Evolutionary conservation across 2,888 invertebrate species (phyloP).

Genomic region (Drosophila atroscutellata): DNA sequence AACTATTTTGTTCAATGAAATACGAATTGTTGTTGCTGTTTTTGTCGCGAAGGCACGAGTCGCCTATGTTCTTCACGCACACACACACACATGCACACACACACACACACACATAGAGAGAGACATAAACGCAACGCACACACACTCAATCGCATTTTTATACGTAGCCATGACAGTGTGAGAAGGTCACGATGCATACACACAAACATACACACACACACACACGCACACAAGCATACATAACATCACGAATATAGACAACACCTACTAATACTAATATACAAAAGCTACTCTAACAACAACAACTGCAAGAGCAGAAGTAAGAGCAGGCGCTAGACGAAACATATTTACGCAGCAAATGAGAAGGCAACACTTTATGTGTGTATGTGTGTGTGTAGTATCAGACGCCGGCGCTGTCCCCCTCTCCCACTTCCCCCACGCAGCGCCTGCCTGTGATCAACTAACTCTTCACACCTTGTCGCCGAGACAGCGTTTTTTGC

Average conservation of each 20-base stretch:
- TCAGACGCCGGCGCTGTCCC: conserved; percentile 66
- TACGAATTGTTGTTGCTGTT: conserved; percentile 48
- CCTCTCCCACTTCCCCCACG: not conserved
- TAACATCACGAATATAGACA: conserved; percentile 36
- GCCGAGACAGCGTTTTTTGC: conserved; percentile 11
- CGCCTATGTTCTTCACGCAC: conserved; percentile 72
- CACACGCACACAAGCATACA: conserved; percentile 12
- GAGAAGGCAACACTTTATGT: conserved; percentile 34
- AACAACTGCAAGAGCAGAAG: conserved; percentile 31
- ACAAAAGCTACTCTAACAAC: conserved; percentile 42
- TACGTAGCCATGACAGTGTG: conserved; percentile 84
- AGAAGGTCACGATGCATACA: conserved; percentile 83
- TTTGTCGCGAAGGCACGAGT: conserved; percentile 60
- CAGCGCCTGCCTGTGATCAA: conserved; percentile 32
- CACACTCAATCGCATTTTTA: conserved; percentile 61
- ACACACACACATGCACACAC: conserved; percentile 25
- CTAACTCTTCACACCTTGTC: conserved; percentile 52
- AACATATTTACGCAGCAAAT: conserved; percentile 73
- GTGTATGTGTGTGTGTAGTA: not conserved
- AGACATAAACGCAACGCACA: conserved; percentile 13
- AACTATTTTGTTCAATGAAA: conserved; percentile 82
- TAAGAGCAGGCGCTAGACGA: conserved; percentile 30
- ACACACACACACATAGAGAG: conserved; percentile 5
- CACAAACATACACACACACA: conserved; percentile 30
- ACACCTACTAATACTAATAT: conserved; percentile 22